Evolutionary conservation across 2,888 invertebrate genomes (phyloP).

Genomic region (Elaeidobius kamerunicus): DNA sequence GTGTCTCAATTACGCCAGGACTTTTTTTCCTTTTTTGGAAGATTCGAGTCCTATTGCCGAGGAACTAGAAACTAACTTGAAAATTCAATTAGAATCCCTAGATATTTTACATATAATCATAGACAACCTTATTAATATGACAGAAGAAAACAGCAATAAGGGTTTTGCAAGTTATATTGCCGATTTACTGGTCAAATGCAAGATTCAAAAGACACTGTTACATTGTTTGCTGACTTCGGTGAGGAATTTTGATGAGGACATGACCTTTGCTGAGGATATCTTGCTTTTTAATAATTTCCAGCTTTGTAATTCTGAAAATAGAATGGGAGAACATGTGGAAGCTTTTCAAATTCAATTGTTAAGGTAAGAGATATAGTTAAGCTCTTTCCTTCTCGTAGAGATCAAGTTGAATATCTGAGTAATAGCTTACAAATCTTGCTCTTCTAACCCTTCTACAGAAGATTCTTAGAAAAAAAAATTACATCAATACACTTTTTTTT

Average conservation of each 20-base stretch:
- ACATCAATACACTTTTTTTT: not conserved
- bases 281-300: conserved; percentile 69
- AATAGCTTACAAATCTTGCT: too few species aligned
- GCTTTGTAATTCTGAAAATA: conserved; percentile 55
- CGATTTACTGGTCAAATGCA: conserved; percentile 71
- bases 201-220: conserved; percentile 78
- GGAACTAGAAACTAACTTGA: conserved; percentile 71
- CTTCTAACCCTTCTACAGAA: too few species aligned
- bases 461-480: too few species aligned
- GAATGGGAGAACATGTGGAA: conserved; percentile 61
- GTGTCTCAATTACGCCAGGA: conserved; percentile 76
- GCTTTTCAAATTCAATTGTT: conserved; percentile 66
- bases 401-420: too few species aligned
- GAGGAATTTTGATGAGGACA: conserved; percentile 56
- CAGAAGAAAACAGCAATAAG: conserved; percentile 67
- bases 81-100: conserved; percentile 73
- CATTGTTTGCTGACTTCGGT: conserved; percentile 79
- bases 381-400: not conserved
- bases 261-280: conserved; percentile 71
- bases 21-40: conserved; percentile 68
- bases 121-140: conserved; percentile 68
- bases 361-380: conserved; percentile 46
- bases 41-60: conserved; percentile 63
- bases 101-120: conserved; percentile 71
- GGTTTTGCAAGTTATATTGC: conserved; percentile 74